Base-by-base conservation (phyloP, 2,888 invertebrate genomes). In the Bellardia pandia region DNA sequence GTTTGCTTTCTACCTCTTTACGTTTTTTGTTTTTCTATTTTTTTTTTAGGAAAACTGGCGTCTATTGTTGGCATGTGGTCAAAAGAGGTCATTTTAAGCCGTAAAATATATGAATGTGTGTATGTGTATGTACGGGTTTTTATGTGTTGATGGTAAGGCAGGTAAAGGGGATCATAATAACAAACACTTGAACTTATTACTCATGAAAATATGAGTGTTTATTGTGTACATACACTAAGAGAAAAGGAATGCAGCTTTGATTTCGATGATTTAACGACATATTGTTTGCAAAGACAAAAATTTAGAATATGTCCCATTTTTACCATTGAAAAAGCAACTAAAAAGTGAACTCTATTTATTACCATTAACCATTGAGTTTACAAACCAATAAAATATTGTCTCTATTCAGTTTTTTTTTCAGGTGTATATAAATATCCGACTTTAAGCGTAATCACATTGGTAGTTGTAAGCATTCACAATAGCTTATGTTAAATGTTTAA, bases 51-150 rank as follows among this genome's bases (percentile, higher is more conserved):
- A 75, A 75, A 69, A 78, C 56, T 81, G 78, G 85, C 80, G 66
- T 72, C 69, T 76, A 74, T 23, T 62, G 85, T 82, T 87, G 78
- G 85, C 87, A 85, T 87, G 87, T 87, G 81, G 81, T 87, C 87
- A 87, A 87, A 71, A 85, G 77, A 85, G 87, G 87, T 85, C 77
- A 87, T 87, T 71, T 77, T 56, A 56, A 69, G 62, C 60, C 56
- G 66, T 30, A 37, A 86, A 66, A 53, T 72, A 58, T 14, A n/a
- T 58, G 5, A 40, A 23, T 37, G 66, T 48, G 33, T 69, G n/a
- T 60, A 23, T 53, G 1, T 53, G 16, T 9, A 3, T 58, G 64
- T 14, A 30, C 45, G n/a, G 42, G 11, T 76, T 33, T n/a, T 14
- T 56, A 33, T 58, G 37, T 37, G 4, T 13, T 23, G 40, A 9